A percentile compares a stretch with the other conserved stretches of the same genome.
These are phyloP conservation scores for Choreutis nemorana DNA, from an alignment of 2,888 invertebrate genomes.

Conservation along the genomic window DNA sequence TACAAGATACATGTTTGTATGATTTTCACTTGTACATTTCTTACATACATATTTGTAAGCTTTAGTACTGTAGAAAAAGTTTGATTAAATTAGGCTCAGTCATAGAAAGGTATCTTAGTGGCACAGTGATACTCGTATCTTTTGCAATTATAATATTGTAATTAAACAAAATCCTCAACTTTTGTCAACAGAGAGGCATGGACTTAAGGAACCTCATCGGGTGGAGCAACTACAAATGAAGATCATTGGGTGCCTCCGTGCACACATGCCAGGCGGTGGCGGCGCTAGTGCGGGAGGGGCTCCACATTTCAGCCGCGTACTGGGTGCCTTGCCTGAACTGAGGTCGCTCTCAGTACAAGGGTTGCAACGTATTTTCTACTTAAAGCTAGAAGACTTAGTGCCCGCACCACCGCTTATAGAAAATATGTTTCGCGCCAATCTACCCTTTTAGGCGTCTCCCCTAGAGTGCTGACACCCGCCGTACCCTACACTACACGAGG, in stretches of 20 bases:
- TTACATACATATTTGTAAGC: too few relatives aligned
- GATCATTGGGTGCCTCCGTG: slow-evolving; percentile 92
- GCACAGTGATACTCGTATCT: too few relatives aligned
- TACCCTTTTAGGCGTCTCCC: slow-evolving; percentile 79
- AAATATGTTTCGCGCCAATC: slow-evolving; percentile 93
- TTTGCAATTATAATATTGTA: too few relatives aligned
- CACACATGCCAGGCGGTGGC: slow-evolving; percentile 92
- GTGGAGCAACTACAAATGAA: slow-evolving; percentile 97
- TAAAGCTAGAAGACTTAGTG: slow-evolving; percentile 91
- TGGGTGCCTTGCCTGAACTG: slow-evolving; percentile 92
- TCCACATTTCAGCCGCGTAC: slow-evolving; percentile 91
- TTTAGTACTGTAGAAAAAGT: too few relatives aligned
- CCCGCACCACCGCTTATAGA: slow-evolving; percentile 93
- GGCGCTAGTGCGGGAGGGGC: slow-evolving; percentile 90
- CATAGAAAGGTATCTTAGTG: too few relatives aligned
- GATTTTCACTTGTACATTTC: too few relatives aligned
- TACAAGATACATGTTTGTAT: too few relatives aligned
- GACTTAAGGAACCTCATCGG: slow-evolving; percentile 88
- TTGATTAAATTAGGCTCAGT: too few relatives aligned
- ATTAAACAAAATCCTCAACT: too few relatives aligned
- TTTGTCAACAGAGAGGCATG: slow-evolving; percentile 82
- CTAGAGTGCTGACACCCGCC: slow-evolving; percentile 12
- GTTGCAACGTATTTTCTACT: slow-evolving; percentile 91
- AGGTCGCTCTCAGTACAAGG: slow-evolving; percentile 93
- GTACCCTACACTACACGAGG: slow-evolving; percentile 24